Percentiles rank a stretch among this genome's conserved stretches.
phyloP scores from a whole-genome alignment of 2,113 vertebrate species.

The Baryphthengus martii region DNA sequence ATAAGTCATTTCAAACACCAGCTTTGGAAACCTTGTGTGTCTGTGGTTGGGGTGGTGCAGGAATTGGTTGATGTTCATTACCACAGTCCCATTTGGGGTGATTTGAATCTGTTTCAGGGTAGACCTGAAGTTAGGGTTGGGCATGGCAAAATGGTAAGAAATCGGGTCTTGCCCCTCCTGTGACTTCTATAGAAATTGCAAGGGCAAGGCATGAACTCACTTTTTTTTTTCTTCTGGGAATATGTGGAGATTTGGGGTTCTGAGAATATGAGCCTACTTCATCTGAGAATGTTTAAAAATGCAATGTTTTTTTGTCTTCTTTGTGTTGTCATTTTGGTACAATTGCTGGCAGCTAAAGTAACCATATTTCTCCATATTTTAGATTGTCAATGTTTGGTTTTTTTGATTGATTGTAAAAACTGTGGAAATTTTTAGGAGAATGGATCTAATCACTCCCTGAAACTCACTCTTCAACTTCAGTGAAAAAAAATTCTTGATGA shows the following conservation, averaged over 20 bases:
- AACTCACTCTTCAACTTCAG: background rate
- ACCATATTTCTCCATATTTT: conserved; percentile 53
- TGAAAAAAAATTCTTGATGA: background rate
- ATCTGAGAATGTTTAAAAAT: background rate
- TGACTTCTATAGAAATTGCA: background rate
- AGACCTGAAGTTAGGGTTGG: background rate
- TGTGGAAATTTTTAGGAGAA: conserved; percentile 1
- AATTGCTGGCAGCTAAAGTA: conserved; percentile 38
- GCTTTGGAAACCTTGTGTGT: background rate
- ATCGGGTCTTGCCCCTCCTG: accelerated
- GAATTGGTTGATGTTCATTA: background rate
- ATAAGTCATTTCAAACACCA: background rate
- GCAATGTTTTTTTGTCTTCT: background rate
- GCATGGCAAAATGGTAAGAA: background rate
- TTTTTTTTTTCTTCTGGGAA: background rate
- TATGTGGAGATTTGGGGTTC: background rate
- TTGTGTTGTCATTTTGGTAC: conserved; percentile 41
- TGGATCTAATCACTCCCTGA: conserved; percentile 16
- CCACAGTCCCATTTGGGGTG: background rate
- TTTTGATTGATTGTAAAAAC: conserved; percentile 50
- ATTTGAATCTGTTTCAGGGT: background rate
- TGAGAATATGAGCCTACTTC: background rate
- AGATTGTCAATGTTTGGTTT: background rate
- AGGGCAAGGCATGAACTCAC: background rate
- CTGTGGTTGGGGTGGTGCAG: background rate